Percentiles rank a stretch among this genome's conserved stretches.
These are phyloP conservation scores for Seriola rivoliana DNA, from an alignment of 2,113 vertebrate genomes.

Conservation along the genomic window DNA sequence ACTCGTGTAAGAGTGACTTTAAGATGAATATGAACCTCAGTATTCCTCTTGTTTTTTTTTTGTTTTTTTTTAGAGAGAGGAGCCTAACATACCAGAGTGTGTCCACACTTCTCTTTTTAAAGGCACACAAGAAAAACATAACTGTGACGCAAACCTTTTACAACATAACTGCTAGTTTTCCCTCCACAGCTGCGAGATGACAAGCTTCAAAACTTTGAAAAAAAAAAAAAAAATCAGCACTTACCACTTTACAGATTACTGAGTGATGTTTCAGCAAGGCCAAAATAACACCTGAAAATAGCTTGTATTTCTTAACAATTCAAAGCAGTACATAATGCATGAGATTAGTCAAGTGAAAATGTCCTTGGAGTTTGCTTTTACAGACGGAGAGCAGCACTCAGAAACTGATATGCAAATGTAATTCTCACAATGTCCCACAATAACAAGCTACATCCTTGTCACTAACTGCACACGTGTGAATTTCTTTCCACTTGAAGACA, in stretches of 20 bases:
- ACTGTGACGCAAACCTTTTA: constrained; percentile 22
- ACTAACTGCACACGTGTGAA: constrained; percentile 36
- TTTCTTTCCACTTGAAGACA: constrained; percentile 36
- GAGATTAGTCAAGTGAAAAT: constrained; percentile 56
- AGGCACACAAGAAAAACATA: constrained; percentile 59
- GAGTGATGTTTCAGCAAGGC: constrained; percentile 36
- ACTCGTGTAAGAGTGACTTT: constrained; percentile 8
- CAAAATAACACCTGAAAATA: constrained; percentile 56
- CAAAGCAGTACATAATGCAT: constrained; percentile 55
- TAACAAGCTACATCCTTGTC: constrained; percentile 50
- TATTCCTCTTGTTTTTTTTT: constrained; percentile 14
- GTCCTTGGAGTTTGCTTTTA: constrained; percentile 60
- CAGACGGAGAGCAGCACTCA: constrained; percentile 65
- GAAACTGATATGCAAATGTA: constrained; percentile 70
- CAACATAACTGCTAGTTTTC: constrained; percentile 16
- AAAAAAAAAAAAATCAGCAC: constrained; percentile 20
- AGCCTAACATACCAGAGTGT: constrained; percentile 21
- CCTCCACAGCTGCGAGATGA: constrained; percentile 39
- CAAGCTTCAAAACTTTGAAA: constrained; percentile 31
- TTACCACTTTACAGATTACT: constrained; percentile 35
- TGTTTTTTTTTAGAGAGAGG: constrained; percentile 21
- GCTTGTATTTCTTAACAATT: constrained; percentile 44
- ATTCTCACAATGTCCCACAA: constrained; percentile 45
- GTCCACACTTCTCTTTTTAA: constrained; percentile 44
- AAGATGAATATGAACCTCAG: constrained; percentile 29